Evolutionary conservation across 2,797 vertebrate genomes (phyloP).

Genomic region (Cossypha caffra): DNA sequence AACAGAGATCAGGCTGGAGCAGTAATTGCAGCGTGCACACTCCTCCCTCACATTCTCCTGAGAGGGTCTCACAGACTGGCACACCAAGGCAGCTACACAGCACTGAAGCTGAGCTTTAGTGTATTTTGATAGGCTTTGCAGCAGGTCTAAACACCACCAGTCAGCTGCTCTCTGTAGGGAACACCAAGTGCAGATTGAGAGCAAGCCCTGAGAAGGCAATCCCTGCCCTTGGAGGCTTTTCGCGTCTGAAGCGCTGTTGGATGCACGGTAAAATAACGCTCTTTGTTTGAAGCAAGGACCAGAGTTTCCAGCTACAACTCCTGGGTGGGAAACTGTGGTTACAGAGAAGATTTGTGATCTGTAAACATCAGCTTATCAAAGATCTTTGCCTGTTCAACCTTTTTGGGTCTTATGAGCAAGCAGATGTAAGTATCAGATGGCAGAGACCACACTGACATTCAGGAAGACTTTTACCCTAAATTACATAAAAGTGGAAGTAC

Average conservation of each 20-base stretch:
- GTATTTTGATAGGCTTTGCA: background rate
- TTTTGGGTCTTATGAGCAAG: background rate
- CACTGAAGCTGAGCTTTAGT: background rate
- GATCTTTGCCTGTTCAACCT: background rate
- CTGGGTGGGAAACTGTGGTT: background rate
- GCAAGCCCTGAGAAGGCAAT: background rate
- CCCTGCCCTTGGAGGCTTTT: background rate
- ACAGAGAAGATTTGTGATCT: background rate
- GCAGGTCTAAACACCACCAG: background rate
- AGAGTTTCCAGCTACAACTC: background rate
- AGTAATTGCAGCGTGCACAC: fast-evolving
- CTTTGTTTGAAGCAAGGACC: background rate
- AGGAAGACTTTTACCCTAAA: background rate
- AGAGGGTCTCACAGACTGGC: background rate
- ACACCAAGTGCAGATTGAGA: background rate
- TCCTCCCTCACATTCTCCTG: fast-evolving
- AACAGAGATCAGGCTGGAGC: background rate
- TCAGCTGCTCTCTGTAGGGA: background rate
- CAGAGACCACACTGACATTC: fast-evolving
- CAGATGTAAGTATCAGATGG: background rate
- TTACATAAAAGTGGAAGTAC: background rate
- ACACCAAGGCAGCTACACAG: background rate
- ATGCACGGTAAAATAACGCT: fast-evolving
- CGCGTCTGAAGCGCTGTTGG: background rate
- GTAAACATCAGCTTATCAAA: background rate